A percentile compares a stretch with the other conserved stretches of the same genome.
phyloP scores from a whole-genome alignment of 2,113 vertebrate genomes.

The Ciconia maguari region DNA sequence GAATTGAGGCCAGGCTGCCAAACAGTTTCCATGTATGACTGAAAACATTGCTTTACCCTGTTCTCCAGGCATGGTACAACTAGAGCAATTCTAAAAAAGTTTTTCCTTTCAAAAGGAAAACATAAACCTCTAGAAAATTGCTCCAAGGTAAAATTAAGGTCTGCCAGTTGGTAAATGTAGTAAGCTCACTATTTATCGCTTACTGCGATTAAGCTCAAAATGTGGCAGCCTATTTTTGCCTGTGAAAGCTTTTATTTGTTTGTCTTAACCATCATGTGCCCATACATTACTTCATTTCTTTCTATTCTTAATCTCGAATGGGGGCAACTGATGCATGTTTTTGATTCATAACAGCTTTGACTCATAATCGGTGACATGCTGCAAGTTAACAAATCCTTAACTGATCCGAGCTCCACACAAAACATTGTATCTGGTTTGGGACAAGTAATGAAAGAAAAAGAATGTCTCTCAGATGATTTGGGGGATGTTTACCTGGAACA shows the following conservation, averaged over 20 bases:
- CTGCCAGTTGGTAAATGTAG: neutral
- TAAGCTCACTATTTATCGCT: fast-evolving
- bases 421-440: neutral
- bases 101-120: neutral
- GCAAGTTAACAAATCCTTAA: neutral
- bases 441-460: neutral
- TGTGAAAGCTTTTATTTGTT: neutral
- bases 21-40: neutral
- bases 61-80: neutral
- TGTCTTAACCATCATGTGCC: neutral
- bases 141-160: neutral
- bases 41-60: neutral
- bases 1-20: neutral
- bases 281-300: neutral
- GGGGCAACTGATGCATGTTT: neutral
- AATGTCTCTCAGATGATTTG: neutral
- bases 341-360: neutral
- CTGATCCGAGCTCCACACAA: neutral
- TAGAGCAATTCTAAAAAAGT: neutral
- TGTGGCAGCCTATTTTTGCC: neutral
- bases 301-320: neutral
- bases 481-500: neutral
- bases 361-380: neutral
- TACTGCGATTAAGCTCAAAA: neutral
- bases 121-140: neutral